Base-by-base conservation (phyloP, 2,113 vertebrate species). In the Ploceus nigricollis region DNA sequence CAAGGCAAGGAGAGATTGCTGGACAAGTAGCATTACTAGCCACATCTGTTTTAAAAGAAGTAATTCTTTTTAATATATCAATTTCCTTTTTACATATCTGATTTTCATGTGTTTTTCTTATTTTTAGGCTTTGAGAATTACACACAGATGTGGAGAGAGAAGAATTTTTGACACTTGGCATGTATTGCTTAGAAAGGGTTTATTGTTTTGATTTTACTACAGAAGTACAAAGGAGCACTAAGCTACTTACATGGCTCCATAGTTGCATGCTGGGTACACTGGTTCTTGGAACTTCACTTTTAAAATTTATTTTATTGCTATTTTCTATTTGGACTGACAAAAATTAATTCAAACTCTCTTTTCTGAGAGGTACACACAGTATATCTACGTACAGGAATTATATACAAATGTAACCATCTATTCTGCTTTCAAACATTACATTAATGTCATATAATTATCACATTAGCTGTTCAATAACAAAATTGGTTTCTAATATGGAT, bases 1-100 rank as follows among this genome's bases (percentile, higher is more conserved):
- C 80, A 83, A 91, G 82, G 50, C 65, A 80, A 53, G 93, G 45
- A 81, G 47, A 87, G 45, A 45, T n/a, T 53, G 13, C n/a, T 93
- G 63, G 33, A 53, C 64, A 79, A 90, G 51, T 56, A 57, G 15
- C 28, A 33, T 91, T 97, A 80, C 69, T 78, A 82, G 53, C 70
- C 31, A 27, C 20, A 45, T 77, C 39, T 83, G 13, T 77, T 90
- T 60, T 51, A 56, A 91, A 83, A 64, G 5, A 75, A 53, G 23
- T 31, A 12, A 10, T 5, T 60, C 2, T 25, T 37, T 64, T 65
- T 23, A 6, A 23, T 73, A 4, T n/a, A 47, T 40, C 5, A 9
- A 0, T 89, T 68, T 72, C 31, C 37, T 77, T 78, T 27, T 37
- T 50, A 51, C 40, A 22, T 53, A 44, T 35, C 72, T 69, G 5